Base-by-base conservation (phyloP, 2,888 invertebrate genomes). In the Tyria jacobaeae region DNA sequence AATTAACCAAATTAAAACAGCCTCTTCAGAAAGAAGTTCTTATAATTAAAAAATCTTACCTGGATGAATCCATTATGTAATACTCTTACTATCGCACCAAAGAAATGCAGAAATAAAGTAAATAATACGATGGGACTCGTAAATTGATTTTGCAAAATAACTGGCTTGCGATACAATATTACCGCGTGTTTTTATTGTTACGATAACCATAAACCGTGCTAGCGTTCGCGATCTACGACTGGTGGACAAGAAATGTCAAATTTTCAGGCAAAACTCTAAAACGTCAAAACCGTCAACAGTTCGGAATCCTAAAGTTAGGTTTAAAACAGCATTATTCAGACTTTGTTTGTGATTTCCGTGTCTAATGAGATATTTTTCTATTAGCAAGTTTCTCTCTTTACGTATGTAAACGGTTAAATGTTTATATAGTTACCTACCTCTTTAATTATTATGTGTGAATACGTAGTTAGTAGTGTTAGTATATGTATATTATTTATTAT, bases 41-140 rank as follows among this genome's bases (percentile, higher is more conserved):
- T 70, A 70, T 65, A 70, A 71, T 53, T 47, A 69, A 85, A 83
- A 77, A 79, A 76, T 65, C 88, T 89, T 75, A 92, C 92, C 84
- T 72, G 66, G 80, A 70, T 62, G 70, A 64, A 66, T 82, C 82
- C 90, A 92, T 92, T 92, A 92, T 92, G 88, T 91, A 92, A 93
- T 89, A 71, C 76, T 66, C 59, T 37, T 60, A 59, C 57, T 67
- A 63, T 58, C 72, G 60, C 52, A 60, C 67, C 53, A 52, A 62
- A 56, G 62, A 54, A 64, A 68, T 54, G 31, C 31, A 35, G 53
- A 44, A 54, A 55, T n/a, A 50, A 47, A 3, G 31, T 57, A 52
- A 50, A 17, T 3, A 27, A 60, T 35, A 58, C 52, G 48, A 56
- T 60, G 59, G 64, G 53, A 54, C 39, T 55, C 24, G 41, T 21